Evolutionary conservation across 2,113 vertebrate species (phyloP).

Genomic region (Ardeotis arabs): DNA sequence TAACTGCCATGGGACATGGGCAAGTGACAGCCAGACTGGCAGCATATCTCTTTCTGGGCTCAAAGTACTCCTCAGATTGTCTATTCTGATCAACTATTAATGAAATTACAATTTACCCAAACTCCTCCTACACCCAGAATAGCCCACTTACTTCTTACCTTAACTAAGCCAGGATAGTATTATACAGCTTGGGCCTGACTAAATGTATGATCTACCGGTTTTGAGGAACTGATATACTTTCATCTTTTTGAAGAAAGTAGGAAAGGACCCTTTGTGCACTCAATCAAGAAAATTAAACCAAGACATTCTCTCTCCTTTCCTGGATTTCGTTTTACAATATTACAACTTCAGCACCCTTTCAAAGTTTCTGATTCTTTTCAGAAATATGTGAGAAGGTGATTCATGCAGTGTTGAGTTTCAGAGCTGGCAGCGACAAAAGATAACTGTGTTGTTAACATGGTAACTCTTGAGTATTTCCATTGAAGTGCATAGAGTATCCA

Average conservation of each 20-base stretch:
- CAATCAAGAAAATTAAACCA: neutral
- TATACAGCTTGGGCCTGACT: neutral
- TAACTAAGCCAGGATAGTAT: neutral
- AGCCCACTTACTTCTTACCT: neutral
- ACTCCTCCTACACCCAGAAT: neutral
- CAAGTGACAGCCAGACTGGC: neutral
- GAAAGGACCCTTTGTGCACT: neutral
- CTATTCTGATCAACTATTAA: neutral
- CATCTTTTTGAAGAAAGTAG: neutral
- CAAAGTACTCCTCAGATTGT: neutral
- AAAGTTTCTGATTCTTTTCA: neutral
- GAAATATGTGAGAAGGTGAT: neutral
- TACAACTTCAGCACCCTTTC: neutral
- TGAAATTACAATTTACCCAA: neutral
- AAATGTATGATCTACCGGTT: neutral
- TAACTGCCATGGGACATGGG: neutral
- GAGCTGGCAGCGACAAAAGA: neutral
- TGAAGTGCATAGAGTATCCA: neutral
- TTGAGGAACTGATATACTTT: neutral
- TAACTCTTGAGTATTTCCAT: neutral
- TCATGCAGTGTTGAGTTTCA: neutral
- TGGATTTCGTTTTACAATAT: neutral
- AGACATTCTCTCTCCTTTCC: neutral
- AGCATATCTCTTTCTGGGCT: neutral
- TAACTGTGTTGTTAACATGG: neutral